Evolutionary conservation across 2,888 invertebrate genomes (phyloP), one percentile per base, ranked within the genome.

Genomic region (Neocrepidodera transversa): DNA sequence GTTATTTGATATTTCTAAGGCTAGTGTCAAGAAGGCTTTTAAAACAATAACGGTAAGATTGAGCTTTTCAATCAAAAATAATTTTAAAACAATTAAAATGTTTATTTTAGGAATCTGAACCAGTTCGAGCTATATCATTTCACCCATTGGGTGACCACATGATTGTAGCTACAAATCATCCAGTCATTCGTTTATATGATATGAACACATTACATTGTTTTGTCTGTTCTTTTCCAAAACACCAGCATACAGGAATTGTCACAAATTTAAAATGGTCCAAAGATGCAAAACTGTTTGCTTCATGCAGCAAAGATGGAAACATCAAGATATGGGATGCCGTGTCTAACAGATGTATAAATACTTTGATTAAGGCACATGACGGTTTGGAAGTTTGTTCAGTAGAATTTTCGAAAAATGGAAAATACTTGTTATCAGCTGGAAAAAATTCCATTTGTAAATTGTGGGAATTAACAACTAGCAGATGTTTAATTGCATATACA

Each of bases 281-380:
- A 0, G 89, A 89, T 78, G 91, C 87, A 1, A 85, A 87, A 70
- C 79, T 87, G 59, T 92, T 86, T 79, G 97, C 93, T 0, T 91
- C 94, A 0, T 91, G 92, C 42, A 93, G 96, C 60, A 89, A 91
- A 60, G 98, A 99, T 75, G 98, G 98, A 0, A 86, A 88, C 56
- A 93, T 99, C 5, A 97, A 97, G 78, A 80, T 99, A 0, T 99
- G 98, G 98, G 98, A 99, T 79, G 97, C 95, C 0, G 92, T 98
- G 0, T 97, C 96, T 4, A 90, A 88, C 75, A 86, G 93, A 45
- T 97, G 97, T 74, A 88, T 98, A 65, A 97, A 95, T 75, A 97
- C 96, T 0, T 96, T 98, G 76, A 81, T 87, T 0, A 90, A 91
- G 76, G 98, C 98, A 0, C 98, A 99, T 76, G 97, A 97, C 64